These are phyloP conservation scores for Troides oblongomaculatus DNA, from an alignment of 2,888 invertebrate genomes.

Conservation along the genomic window DNA sequence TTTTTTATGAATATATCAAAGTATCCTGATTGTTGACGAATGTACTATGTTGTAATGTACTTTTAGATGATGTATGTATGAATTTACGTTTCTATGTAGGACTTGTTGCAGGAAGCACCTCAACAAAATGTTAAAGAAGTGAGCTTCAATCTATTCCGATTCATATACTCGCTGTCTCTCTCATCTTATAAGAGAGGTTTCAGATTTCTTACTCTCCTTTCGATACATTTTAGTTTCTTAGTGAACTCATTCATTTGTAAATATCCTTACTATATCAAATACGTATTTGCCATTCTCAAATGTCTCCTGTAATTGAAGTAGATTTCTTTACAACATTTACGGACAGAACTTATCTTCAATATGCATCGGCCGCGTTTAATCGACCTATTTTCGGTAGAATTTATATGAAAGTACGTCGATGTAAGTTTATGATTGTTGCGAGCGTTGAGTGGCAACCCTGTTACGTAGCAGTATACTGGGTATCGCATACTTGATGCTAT, in stretches of 20 bases:
- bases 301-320: background rate
- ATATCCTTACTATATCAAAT: background rate
- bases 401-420: background rate
- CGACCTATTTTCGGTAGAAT: background rate
- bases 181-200: too few relatives aligned
- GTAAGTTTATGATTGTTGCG: constrained; percentile 27
- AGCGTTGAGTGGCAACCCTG: constrained; percentile 39
- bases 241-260: background rate
- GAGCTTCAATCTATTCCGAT: too few relatives aligned
- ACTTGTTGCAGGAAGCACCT: too few relatives aligned
- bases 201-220: too few relatives aligned
- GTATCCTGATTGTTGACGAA: too few relatives aligned
- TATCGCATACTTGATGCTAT: constrained; percentile 79
- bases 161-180: too few relatives aligned
- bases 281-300: background rate
- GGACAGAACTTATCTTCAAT: background rate
- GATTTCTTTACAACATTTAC: background rate
- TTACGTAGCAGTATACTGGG: constrained; percentile 57
- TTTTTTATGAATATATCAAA: too few relatives aligned
- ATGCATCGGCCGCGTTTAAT: background rate
- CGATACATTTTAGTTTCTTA: too few relatives aligned
- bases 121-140: too few relatives aligned
- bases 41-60: too few relatives aligned
- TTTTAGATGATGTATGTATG: too few relatives aligned
- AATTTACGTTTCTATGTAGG: too few relatives aligned